phyloP scores from a whole-genome alignment of 2,888 invertebrate genomes.

The Taphrorychus bicolor region DNA sequence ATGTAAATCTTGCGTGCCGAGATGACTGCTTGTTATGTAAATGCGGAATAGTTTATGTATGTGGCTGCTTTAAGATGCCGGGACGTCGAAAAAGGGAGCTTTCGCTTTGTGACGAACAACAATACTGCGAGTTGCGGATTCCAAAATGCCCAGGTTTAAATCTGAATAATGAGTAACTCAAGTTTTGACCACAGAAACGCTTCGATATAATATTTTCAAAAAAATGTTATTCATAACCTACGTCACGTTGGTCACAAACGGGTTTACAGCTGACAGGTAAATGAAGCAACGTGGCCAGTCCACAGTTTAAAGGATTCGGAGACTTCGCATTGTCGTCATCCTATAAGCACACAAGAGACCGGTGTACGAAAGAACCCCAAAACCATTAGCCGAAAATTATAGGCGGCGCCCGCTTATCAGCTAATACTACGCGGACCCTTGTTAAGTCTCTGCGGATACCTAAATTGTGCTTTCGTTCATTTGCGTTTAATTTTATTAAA shows the following conservation, averaged over 20 bases:
- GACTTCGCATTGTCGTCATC: slow-evolving; percentile 12
- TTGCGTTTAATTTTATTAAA: slow-evolving; percentile 7
- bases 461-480: background rate
- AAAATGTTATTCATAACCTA: too few species aligned
- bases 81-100: slow-evolving; percentile 1
- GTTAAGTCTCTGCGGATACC: slow-evolving; percentile 6
- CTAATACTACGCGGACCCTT: slow-evolving; percentile 13
- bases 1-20: slow-evolving; percentile 10
- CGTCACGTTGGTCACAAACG: too few species aligned
- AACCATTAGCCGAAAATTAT: slow-evolving; percentile 29
- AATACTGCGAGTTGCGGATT: background rate
- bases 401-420: slow-evolving; percentile 17
- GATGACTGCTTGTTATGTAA: slow-evolving; percentile 12
- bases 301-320: slow-evolving; percentile 26
- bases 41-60: slow-evolving; percentile 8
- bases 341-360: slow-evolving; percentile 21
- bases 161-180: background rate
- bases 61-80: slow-evolving; percentile 4
- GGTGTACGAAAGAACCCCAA: slow-evolving; percentile 20
- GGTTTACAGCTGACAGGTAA: too few species aligned
- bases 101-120: background rate
- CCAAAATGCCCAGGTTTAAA: background rate
- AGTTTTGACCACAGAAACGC: too few species aligned
- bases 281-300: slow-evolving; percentile 1
- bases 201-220: too few species aligned